A percentile compares a stretch with the other conserved stretches of the same genome.
phyloP scores from a whole-genome alignment of 2,888 invertebrate species.

The Bembecia ichneumoniformis region DNA sequence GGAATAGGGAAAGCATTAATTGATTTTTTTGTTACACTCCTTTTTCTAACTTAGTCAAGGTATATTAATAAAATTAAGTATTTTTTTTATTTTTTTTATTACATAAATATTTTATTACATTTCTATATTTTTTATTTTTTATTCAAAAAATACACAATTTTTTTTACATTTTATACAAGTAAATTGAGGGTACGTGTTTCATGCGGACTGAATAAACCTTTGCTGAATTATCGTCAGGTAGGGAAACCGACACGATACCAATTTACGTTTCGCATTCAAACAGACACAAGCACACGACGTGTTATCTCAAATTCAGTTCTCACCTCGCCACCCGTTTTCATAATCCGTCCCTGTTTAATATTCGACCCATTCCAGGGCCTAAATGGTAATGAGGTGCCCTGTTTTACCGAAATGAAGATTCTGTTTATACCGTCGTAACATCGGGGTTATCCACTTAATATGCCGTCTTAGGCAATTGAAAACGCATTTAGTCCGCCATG shows the following conservation, averaged over 20 bases:
- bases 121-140: too few relatives aligned
- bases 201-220: too few relatives aligned
- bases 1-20: too few relatives aligned
- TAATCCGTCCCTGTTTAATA: slow-evolving; percentile 33
- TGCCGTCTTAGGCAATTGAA: slow-evolving; percentile 30
- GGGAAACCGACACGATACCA: neutral
- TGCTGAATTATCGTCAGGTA: too few relatives aligned
- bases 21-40: too few relatives aligned
- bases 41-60: too few relatives aligned
- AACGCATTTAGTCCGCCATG: slow-evolving; percentile 39
- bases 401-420: slow-evolving; percentile 30
- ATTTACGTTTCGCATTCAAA: slow-evolving; percentile 3
- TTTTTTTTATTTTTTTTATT: too few relatives aligned
- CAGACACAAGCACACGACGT: slow-evolving; percentile 5
- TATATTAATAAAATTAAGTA: too few relatives aligned
- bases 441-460: slow-evolving; percentile 41
- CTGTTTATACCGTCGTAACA: slow-evolving; percentile 37
- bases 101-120: too few relatives aligned
- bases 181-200: too few relatives aligned
- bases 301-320: slow-evolving; percentile 31
- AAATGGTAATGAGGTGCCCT: slow-evolving; percentile 42
- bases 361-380: slow-evolving; percentile 27
- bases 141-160: too few relatives aligned
- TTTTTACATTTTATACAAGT: too few relatives aligned
- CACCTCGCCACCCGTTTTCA: slow-evolving; percentile 30